Evolutionary conservation across 1,140 invertebrate genomes (phyloP), one percentile per base, ranked within the genome.

Genomic region (Leptinotarsa texana): DNA sequence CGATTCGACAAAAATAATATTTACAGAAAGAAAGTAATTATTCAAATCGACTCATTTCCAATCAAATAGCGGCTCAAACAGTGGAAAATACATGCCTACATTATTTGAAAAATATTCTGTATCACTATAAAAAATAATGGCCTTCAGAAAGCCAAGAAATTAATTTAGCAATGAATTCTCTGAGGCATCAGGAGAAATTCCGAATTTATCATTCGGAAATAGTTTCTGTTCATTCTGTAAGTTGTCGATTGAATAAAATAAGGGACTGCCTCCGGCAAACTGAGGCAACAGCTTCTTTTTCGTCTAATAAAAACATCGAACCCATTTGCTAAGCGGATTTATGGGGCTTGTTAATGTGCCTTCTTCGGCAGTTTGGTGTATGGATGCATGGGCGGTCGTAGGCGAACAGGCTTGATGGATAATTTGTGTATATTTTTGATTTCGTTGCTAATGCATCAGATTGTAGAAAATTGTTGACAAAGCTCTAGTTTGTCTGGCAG

Each of bases 281-380:
- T 18, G 51, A 57, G 2, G 51, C 17, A 57, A 57, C 17, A 57
- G 4, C 51, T 57, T 57, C 51, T 57, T 57, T 57, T 57, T 57
- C 51, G 51, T 6, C n/a, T 18, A 57, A 18, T 57, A 13, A 57
- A 57, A 57, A 57, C 17, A 57, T 57, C 51, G 51, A 57, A 57
- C 3, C 13, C 51, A 57, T 57, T 57, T 57, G 51, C 51, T 57
- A 57, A 57, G 51, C 51, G 51, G 51, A 57, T 57, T 57, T 57
- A 57, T 57, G 51, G 8, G 17, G 2, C 51, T 57, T 57, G 51
- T 57, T 57, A 8, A 57, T 57, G 51, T 18, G 51, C 51, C 17
- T 57, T 57, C 51, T 18, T 57, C 51, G 51, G 51, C n/a, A 18
- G 51, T 57, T 57, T 57, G n/a, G 51, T 57, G n/a, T 57, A 57